A percentile compares a stretch with the other conserved stretches of the same genome.
Conservation (phyloP, 2,888 invertebrate species). For the Ecliptopera silaceata region DNA sequence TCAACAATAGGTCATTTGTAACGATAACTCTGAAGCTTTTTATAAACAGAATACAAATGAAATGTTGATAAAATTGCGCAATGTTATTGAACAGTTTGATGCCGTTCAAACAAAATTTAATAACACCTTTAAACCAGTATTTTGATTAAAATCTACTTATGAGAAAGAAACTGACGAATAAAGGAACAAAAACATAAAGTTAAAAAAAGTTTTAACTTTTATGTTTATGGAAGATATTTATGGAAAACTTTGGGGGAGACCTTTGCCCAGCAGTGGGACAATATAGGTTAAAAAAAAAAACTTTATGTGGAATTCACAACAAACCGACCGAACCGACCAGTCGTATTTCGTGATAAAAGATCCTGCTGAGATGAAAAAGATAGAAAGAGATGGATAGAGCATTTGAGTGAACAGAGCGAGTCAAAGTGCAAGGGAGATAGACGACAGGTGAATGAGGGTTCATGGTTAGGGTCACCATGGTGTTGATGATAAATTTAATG, state of each 20-base stretch:
- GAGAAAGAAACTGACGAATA: too few relatives aligned
- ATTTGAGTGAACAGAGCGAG: constrained; percentile 20
- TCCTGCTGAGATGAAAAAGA: constrained; percentile 55
- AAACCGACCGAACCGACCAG: constrained; percentile 19
- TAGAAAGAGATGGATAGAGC: constrained; percentile 29
- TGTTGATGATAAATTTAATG: constrained; percentile 2
- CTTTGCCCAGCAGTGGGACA: too few relatives aligned
- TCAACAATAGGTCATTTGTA: background rate
- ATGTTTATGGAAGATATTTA: too few relatives aligned
- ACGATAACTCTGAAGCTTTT: background rate
- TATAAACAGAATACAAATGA: background rate
- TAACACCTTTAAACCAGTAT: too few relatives aligned
- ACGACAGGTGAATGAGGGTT: constrained; percentile 71
- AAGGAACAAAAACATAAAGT: too few relatives aligned
- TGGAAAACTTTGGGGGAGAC: too few relatives aligned
- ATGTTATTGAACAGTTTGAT: too few relatives aligned
- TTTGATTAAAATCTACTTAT: too few relatives aligned
- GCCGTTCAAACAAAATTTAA: too few relatives aligned
- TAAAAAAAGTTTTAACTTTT: too few relatives aligned
- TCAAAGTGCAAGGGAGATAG: constrained; percentile 56
- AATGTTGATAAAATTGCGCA: too few relatives aligned
- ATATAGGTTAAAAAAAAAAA: too few relatives aligned
- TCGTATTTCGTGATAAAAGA: constrained; percentile 38
- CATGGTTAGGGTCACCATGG: constrained; percentile 53
- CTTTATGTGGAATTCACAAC: constrained; percentile 9